Base-by-base conservation (phyloP, 2,797 vertebrate species). In the Lacerta viridis region DNA sequence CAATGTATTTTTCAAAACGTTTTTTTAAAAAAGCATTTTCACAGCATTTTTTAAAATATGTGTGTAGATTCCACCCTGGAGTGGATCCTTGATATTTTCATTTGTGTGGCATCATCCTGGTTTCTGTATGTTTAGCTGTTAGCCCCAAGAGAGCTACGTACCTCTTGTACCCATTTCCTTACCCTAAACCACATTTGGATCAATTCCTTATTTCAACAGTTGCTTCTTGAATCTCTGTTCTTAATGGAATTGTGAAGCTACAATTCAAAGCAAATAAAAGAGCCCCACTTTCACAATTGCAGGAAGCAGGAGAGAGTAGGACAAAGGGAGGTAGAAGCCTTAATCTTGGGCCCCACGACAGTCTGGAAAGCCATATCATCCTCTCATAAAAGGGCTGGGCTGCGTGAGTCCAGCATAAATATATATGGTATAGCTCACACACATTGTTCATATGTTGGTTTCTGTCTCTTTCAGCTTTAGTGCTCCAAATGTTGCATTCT, bases 381-480 rank as follows among this genome's bases (percentile, higher is more conserved):
- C 10, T 76, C 25, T 66, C 64, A 75, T 75, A 59, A 59, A 79
- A 39, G 25, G n/a, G 10, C 59, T 68, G 13, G 43, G 80, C 33
- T 36, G 75, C 17, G 11, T 43, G 71, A 11, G 15, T 66, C 9
- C 10, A 66, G 74, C 61, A 78, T 61, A 64, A 0, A 39, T 0
- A 41, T 25, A 89, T 93, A 66, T 25, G 71, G 4, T 80, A 15
- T 78, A 90, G 88, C 82, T 92, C 83, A 80, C 23, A 76, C 41
- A 13, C 18, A 69, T 25, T n/a, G 33, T 75, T 86, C 59, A 25
- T 1, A 2, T 84, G 89, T 55, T 92, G 91, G 46, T 90, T 92
- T 88, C 72, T 90, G 59, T 87, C 68, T 80, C 61, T 93, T 95
- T 95, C 80, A 61, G 80, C 83, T 93, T 79, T 76, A 11, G 86